Base-by-base conservation (phyloP, 1,140 invertebrate species). In the Trachelipus rathkii region DNA sequence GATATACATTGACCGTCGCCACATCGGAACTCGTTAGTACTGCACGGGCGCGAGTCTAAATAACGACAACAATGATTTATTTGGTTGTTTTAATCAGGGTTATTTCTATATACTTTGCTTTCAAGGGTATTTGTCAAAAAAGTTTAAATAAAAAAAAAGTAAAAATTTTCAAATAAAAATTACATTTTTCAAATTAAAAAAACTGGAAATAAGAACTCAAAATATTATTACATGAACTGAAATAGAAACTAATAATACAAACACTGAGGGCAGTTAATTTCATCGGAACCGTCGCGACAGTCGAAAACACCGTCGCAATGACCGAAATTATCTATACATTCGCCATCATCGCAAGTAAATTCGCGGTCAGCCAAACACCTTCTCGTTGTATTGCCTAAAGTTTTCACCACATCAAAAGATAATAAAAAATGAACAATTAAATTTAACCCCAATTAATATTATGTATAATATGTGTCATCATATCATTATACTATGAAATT, bases 281-380 rank as follows among this genome's bases (percentile, higher is more conserved):
- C 88, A 83, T 89, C 88, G 53, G 83, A 84, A 23, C 81, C 79
- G 72, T 85, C 85, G 9, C 78, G 81, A 81, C 87, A 87, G 75
- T 87, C 85, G 23, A 67, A 68, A 72, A 81, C 73, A 19, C 83
- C 82, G 79, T 88, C 81, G 79, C 86, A 87, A 24, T 83, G 79
- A 15, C 72, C 76, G 53, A 82, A 81, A 44, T 79, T 76, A n/a
- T 82, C 80, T 45, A 89, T 85, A 81, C 88, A 88, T 60, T 80
- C 67, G 15, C 83, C 79, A 71, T 83, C 71, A 24, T 70, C 71
- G 77, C 84, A 85, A 45, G 80, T 78, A 75, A 85, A 85, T 72
- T 84, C 53, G n/a, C 50, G 50, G 19, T 60, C 50, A 19, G 2
- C 50, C 33, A 33, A 33, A 33, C 33, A 33, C 33, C 33, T 33